Evolutionary conservation across 2,797 vertebrate species (phyloP).

Genomic region (Falco biarmicus): DNA sequence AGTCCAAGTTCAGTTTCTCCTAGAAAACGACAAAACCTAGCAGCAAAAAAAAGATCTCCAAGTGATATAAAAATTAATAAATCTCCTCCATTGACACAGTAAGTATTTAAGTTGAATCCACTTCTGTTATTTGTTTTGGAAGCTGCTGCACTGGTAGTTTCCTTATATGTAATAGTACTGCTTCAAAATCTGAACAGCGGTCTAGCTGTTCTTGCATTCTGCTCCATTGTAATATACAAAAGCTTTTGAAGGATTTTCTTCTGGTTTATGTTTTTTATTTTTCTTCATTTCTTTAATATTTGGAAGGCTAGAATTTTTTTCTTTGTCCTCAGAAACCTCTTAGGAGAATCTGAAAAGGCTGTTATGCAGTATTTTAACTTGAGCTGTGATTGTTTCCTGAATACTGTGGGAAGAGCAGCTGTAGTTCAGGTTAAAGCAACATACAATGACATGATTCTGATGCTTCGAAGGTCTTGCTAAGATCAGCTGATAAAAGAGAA

Average conservation of each 20-base stretch:
- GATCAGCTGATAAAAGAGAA: not conserved
- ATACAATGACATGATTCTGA: not conserved
- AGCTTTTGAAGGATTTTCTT: conserved; percentile 51
- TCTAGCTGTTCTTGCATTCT: not conserved
- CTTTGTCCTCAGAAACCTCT: not conserved
- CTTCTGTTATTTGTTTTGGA: conserved; percentile 14
- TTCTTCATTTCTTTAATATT: conserved; percentile 18
- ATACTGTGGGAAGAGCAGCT: not conserved
- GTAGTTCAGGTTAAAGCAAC: not conserved
- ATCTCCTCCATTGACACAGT: conserved; percentile 69
- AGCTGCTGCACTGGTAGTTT: not conserved
- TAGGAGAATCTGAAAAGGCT: not conserved
- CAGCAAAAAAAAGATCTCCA: conserved; percentile 68
- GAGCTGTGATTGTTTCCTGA: not conserved
- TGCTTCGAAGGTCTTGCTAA: not conserved
- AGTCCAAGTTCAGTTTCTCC: conserved; percentile 73
- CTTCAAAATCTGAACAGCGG: not conserved
- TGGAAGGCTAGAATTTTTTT: not conserved
- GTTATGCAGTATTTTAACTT: not conserved
- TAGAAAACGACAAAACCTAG: conserved; percentile 71
- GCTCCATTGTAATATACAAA: not conserved
- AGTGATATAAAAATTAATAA: conserved; percentile 68
- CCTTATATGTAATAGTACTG: not conserved
- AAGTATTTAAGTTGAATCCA: conserved; percentile 58
- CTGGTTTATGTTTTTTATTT: not conserved